phyloP scores from a whole-genome alignment of 1,140 invertebrate genomes.

The Psilanteris sp. region DNA sequence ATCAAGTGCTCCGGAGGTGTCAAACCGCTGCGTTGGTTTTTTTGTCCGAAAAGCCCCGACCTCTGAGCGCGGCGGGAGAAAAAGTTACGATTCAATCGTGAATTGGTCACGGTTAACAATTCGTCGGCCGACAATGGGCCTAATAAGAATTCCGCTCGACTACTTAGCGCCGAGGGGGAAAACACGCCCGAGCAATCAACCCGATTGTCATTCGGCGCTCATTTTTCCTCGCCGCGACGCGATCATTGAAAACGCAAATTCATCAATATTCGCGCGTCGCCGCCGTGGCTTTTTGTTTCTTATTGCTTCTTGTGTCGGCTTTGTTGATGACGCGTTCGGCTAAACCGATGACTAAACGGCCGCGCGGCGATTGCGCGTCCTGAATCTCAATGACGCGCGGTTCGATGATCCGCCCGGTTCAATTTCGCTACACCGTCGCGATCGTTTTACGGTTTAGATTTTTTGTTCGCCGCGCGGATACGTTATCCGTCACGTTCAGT shows the following conservation, averaged over 20 bases:
- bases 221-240: background rate
- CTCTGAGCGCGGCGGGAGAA: background rate
- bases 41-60: background rate
- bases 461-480: constrained; percentile 10
- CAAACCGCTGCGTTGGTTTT: too few relatives aligned
- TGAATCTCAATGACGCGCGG: constrained; percentile 11
- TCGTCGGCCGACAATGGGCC: background rate
- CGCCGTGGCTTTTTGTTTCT: constrained; percentile 8
- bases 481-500: constrained; percentile 36
- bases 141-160: background rate
- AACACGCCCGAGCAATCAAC: background rate
- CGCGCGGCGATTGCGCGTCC: too few relatives aligned
- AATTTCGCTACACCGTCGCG: constrained; percentile 27
- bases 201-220: background rate
- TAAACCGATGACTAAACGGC: constrained; percentile 14
- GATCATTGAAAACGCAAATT: constrained; percentile 8
- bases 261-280: constrained; percentile 21
- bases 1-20: background rate
- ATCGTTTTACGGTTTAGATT: too few relatives aligned
- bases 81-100: constrained; percentile 8
- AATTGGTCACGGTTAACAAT: constrained; percentile 10
- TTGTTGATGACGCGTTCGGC: constrained; percentile 5
- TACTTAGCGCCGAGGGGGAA: background rate
- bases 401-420: constrained; percentile 34
- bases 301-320: too few relatives aligned